Percentiles rank a stretch among this genome's conserved stretches.
Conservation (phyloP, 2,888 invertebrate species). For the Nebria salina region DNA sequence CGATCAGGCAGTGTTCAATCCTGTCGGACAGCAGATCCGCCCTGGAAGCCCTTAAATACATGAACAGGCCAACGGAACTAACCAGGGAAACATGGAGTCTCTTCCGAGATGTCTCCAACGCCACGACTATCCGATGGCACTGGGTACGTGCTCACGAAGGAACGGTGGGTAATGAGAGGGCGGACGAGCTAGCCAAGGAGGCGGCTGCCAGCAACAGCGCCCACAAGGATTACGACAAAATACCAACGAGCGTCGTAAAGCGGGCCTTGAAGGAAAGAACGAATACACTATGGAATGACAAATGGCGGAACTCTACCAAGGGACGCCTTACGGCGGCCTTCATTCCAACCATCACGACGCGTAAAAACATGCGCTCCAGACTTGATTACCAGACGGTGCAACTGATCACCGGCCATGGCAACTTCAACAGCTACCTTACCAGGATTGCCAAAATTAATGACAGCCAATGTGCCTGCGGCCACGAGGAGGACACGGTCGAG, state of each 20-base stretch:
- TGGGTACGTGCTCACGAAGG: conserved; percentile 13
- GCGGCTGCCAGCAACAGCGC: background rate
- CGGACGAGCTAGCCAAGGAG: conserved; percentile 18
- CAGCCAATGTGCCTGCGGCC: conserved; percentile 56
- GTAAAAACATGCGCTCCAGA: too few relatives aligned
- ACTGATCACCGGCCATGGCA: conserved; percentile 38
- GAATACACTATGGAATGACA: background rate
- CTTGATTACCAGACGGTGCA: conserved; percentile 19
- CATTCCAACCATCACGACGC: background rate
- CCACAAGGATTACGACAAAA: too few relatives aligned
- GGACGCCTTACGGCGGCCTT: background rate
- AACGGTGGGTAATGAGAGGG: conserved; percentile 15
- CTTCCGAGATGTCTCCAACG: background rate
- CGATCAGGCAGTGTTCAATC: too few relatives aligned
- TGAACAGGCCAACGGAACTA: conserved; percentile 33
- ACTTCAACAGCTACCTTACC: conserved; percentile 28
- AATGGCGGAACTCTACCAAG: background rate
- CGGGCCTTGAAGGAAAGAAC: too few relatives aligned
- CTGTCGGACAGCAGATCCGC: conserved; percentile 24
- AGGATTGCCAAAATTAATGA: conserved; percentile 54
- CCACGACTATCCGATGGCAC: background rate
- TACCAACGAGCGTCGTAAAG: too few relatives aligned
- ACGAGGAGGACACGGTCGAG: conserved; percentile 49
- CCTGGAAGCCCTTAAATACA: background rate
- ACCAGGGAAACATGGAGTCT: conserved; percentile 48